Evolutionary conservation across 2,888 invertebrate genomes (phyloP).

Genomic region (Corythucha ciliata): DNA sequence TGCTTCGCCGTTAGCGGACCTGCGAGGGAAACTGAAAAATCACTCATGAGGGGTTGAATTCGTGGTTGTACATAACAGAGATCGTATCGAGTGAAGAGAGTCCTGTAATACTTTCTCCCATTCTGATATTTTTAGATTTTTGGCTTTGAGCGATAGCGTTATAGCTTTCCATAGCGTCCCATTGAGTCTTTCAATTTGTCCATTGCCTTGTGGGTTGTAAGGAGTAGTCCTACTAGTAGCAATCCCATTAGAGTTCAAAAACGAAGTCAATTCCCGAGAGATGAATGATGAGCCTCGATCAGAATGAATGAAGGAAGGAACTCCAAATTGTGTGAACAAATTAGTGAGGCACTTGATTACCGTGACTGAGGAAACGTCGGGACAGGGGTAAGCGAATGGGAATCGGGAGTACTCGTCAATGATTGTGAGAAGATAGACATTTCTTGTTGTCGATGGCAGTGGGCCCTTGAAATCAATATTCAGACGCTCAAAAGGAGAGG

Average conservation of each 20-base stretch:
- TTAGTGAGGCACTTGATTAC: slow-evolving; percentile 26
- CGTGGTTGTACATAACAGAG: slow-evolving; percentile 29
- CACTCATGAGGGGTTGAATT: slow-evolving; percentile 30
- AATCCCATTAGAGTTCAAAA: slow-evolving; percentile 22
- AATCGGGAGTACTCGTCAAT: slow-evolving; percentile 28
- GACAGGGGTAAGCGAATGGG: too few species aligned
- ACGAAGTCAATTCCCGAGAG: slow-evolving; percentile 25
- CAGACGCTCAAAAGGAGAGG: slow-evolving; percentile 10
- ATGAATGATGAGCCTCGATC: slow-evolving; percentile 30
- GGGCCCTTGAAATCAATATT: slow-evolving; percentile 20
- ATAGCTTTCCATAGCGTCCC: slow-evolving; percentile 22
- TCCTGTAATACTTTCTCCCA: slow-evolving; percentile 25
- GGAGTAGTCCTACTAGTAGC: slow-evolving; percentile 15
- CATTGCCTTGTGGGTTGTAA: slow-evolving; percentile 24
- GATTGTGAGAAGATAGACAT: slow-evolving; percentile 27
- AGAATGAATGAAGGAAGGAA: slow-evolving; percentile 28
- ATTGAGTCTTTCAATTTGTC: slow-evolving; percentile 17
- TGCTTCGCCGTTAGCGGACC: slow-evolving; percentile 2
- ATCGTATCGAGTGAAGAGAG: slow-evolving; percentile 30
- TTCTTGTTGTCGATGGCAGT: slow-evolving; percentile 6
- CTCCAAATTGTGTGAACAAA: slow-evolving; percentile 21
- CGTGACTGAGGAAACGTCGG: too few species aligned
- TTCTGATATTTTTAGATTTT: slow-evolving; percentile 9
- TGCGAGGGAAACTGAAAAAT: slow-evolving; percentile 20
- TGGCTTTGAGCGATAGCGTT: slow-evolving; percentile 3